Evolutionary conservation across 2,113 vertebrate species (phyloP), one percentile per base, ranked within the genome.

Genomic region (Mirza zaza): DNA sequence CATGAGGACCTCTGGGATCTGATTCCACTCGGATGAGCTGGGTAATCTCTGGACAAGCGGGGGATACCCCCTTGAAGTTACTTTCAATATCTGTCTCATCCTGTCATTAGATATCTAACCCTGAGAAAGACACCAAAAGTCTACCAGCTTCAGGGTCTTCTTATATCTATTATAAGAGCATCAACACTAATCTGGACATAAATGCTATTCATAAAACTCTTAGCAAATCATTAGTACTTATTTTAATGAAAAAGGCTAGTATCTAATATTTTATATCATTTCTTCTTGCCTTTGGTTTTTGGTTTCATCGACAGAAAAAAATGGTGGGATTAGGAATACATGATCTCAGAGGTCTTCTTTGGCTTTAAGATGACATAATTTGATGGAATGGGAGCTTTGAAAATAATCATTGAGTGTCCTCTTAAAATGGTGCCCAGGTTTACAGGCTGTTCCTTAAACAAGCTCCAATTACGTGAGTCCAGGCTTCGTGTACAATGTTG

Each of bases 1-100:
- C 4, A 3, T 3, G 3, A 11, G 21, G 8, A 10, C 0, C 21
- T 17, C 10, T 79, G 20, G 42, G 20, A 6, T 52, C 29, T 80
- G 1, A 18, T 34, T 81, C n/a, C 71, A 1, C 45, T 52, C 21
- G 1, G 42, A 18, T 14, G 3, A 34, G 6, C 15, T 8, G 5
- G 27, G 11, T 8, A 57, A 50, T 3, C 18, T 32, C 4, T 39
- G 32, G 13, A 39, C 23, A 83, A 20, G 42, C 6, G 9, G 13
- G 21, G 29, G 4, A 13, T 12, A 29, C 61, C 27, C 10, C 25
- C 61, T 63, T 29, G 36, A 67, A 45, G 5, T 29, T 52, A 17
- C 0, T 20, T 9, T 75, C 42, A 77, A 3, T 27, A 8, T 10
- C 2, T 5, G 12, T 14, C 25, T 65, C 68, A 1, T 23, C 36